Evolutionary conservation across 2,888 invertebrate species (phyloP).

Genomic region (Heliconius charithonia): DNA sequence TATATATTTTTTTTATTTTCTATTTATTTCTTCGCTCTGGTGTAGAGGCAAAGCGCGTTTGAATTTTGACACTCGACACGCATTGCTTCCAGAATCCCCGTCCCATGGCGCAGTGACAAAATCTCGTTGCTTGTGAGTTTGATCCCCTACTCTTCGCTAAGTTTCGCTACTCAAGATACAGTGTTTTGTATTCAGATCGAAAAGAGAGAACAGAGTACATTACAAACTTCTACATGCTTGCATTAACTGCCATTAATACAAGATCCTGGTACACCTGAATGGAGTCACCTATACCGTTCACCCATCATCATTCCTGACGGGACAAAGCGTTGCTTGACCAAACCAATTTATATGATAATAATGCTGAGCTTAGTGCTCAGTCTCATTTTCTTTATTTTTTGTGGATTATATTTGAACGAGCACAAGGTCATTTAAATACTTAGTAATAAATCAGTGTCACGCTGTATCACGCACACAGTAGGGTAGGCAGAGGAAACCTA

Average conservation of each 20-base stretch:
- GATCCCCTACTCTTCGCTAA: no score
- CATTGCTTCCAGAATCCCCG: no score
- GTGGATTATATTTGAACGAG: not conserved
- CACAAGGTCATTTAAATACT: not conserved
- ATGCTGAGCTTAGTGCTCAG: not conserved
- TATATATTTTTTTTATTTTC: no score
- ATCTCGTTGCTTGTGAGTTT: no score
- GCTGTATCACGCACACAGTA: no score
- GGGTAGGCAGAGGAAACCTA: no score
- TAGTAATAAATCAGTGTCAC: not conserved
- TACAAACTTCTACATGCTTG: not conserved
- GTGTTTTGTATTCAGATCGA: no score
- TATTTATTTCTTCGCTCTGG: not conserved
- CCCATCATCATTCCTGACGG: slow-evolving; percentile 13
- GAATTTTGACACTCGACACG: no score
- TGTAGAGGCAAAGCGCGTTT: no score
- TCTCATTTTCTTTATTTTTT: not conserved
- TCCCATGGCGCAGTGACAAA: no score
- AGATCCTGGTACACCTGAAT: not conserved
- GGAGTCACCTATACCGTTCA: not conserved
- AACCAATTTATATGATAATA: slow-evolving; percentile 21
- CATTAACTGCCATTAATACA: not conserved
- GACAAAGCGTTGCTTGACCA: slow-evolving; percentile 12
- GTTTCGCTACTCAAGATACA: no score
- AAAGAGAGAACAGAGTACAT: not conserved